Conservation (phyloP, 2,888 invertebrate species). For the Eupithecia pulchellata region DNA sequence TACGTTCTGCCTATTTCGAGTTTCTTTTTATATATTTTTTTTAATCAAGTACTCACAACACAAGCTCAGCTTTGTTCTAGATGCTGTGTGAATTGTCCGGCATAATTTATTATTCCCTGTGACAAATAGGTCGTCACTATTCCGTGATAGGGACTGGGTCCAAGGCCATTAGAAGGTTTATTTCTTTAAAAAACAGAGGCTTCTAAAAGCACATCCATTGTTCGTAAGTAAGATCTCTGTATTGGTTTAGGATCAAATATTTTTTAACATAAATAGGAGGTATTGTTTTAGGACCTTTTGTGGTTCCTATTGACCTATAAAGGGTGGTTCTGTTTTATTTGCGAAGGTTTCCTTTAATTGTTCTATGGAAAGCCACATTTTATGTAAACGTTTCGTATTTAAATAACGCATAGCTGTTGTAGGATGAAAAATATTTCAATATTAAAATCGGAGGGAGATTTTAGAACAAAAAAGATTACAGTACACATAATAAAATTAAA, state of each 20-base stretch:
- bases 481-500: too few relatives aligned
- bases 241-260: conserved; percentile 12
- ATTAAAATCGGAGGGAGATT: too few relatives aligned
- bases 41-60: too few relatives aligned
- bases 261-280: conserved; percentile 1
- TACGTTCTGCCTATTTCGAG: too few relatives aligned
- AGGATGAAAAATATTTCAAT: too few relatives aligned
- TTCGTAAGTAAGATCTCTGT: conserved; percentile 2
- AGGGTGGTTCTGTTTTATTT: neutral
- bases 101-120: neutral
- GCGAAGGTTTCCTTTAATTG: neutral
- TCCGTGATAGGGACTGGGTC: neutral
- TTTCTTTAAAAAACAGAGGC: neutral
- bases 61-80: too few relatives aligned
- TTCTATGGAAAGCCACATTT: neutral
- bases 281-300: conserved; percentile 6
- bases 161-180: neutral
- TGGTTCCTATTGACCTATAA: neutral
- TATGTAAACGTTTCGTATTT: too few relatives aligned
- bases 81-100: neutral
- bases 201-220: neutral
- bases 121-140: neutral
- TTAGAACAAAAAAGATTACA: too few relatives aligned
- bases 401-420: too few relatives aligned
- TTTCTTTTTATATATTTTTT: too few relatives aligned